Evolutionary conservation across 2,888 invertebrate species (phyloP), one percentile per base, ranked within the genome.

Genomic region (Erynnis tages): DNA sequence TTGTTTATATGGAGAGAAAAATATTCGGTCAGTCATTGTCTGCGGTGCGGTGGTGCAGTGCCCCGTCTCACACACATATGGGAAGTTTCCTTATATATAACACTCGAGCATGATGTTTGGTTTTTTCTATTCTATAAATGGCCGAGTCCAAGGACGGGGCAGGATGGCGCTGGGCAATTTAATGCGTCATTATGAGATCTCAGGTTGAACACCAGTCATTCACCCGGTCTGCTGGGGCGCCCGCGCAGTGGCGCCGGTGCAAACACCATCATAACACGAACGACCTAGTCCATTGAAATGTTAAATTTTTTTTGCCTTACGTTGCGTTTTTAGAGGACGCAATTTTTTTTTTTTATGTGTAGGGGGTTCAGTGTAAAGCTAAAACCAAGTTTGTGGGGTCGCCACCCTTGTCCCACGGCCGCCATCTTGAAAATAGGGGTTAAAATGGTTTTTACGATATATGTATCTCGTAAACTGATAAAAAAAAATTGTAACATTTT

Each of bases 161-260:
- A 59, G 63, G 67, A 61, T 62, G 60, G 57, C 54, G 60, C 50
- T 62, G 63, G 62, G 59, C 60, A 53, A 61, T 55, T 61, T 49
- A 25, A 66, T 67, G 73, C 67, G 72, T 71, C 72, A 71, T 61
- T 67, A 60, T 56, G 11, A 37, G 59, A 57, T 58, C 61, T 63
- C 65, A 70, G 73, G 73, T 71, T 73, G 69, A 68, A 71, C 67
- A 73, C 68, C 69, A 73, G 71, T 65, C 76, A 65, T 73, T 73
- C 71, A 74, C 73, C 71, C 69, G 67, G 7, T 19, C 6, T 29
- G 11, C 29, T 30, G 43, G 30, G 17, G 29, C 43, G 43, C 32
- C 8, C 25, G 25, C 25, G 13, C 30, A 7, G 13, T n/a, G 17
- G 13, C 16, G 34, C 10, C 30, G 38, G 38, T 21, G 40, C 48